phyloP scores from a whole-genome alignment of 2,113 vertebrate genomes.

The Prunella himalayana region DNA sequence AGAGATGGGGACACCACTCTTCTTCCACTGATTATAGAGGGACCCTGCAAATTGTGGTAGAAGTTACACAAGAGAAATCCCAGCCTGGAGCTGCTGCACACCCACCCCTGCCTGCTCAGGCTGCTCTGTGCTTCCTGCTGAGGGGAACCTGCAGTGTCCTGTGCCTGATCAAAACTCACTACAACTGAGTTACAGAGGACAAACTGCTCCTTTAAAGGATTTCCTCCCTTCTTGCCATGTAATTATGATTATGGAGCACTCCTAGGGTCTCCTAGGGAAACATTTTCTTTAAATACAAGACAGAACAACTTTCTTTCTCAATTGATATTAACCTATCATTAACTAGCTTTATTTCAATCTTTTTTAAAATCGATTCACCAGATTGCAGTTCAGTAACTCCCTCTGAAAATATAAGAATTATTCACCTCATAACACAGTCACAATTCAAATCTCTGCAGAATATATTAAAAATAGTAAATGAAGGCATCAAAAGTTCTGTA shows the following conservation, averaged over 20 bases:
- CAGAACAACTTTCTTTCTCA: neutral
- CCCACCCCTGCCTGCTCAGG: neutral
- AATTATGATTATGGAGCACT: neutral
- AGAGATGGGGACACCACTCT: neutral
- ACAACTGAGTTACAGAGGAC: neutral
- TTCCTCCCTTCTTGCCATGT: neutral
- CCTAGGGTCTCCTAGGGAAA: neutral
- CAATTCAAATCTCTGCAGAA: neutral
- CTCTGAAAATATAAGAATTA: slow-evolving; percentile 7
- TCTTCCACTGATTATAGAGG: neutral
- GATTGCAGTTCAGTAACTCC: neutral
- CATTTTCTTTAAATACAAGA: neutral
- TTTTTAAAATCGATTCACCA: neutral
- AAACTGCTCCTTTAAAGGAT: neutral
- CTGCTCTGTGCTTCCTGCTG: neutral
- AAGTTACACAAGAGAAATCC: neutral
- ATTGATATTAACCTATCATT: neutral
- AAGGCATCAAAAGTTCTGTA: neutral
- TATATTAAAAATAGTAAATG: slow-evolving; percentile 9
- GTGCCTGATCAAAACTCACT: neutral
- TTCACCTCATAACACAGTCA: neutral
- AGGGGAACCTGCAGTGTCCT: neutral
- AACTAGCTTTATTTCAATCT: neutral
- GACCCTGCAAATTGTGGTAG: neutral
- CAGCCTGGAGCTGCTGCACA: neutral